Evolutionary conservation across 2,113 vertebrate species (phyloP).

Genomic region (Nothoprocta pentlandii): DNA sequence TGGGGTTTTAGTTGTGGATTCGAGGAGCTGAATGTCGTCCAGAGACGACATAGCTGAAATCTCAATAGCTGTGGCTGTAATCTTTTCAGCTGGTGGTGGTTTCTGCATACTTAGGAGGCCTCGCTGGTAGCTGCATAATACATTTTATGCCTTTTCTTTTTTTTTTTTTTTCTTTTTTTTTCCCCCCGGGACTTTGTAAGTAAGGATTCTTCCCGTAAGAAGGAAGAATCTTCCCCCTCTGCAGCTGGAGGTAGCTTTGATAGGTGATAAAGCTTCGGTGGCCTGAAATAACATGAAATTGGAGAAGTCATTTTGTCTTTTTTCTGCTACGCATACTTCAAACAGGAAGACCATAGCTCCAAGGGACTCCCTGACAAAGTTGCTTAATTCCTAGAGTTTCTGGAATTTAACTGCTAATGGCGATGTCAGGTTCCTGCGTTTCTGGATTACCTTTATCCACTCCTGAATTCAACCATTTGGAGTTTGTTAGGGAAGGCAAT

Average conservation of each 20-base stretch:
- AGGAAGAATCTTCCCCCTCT: background rate
- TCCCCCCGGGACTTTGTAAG: background rate
- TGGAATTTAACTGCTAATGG: background rate
- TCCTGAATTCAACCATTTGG: background rate
- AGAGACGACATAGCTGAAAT: conserved; percentile 11
- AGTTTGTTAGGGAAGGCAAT: background rate
- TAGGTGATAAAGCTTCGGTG: background rate
- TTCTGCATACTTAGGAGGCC: background rate
- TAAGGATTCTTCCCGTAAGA: background rate
- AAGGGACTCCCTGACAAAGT: background rate
- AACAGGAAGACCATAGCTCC: background rate
- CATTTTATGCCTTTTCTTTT: background rate
- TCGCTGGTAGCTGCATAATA: background rate
- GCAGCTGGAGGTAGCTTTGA: background rate
- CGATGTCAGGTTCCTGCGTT: background rate
- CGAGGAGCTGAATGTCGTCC: background rate
- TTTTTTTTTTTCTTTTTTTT: background rate
- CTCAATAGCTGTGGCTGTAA: conserved; percentile 8
- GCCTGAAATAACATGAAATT: rapidly evolving
- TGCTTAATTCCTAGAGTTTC: background rate
- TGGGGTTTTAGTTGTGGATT: conserved; percentile 32
- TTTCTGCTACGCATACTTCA: background rate
- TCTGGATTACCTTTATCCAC: background rate
- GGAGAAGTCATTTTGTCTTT: background rate
- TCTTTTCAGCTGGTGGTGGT: conserved; percentile 7